Conservation (phyloP, 2,888 invertebrate genomes). For the Caenorhabditis panamensis region DNA sequence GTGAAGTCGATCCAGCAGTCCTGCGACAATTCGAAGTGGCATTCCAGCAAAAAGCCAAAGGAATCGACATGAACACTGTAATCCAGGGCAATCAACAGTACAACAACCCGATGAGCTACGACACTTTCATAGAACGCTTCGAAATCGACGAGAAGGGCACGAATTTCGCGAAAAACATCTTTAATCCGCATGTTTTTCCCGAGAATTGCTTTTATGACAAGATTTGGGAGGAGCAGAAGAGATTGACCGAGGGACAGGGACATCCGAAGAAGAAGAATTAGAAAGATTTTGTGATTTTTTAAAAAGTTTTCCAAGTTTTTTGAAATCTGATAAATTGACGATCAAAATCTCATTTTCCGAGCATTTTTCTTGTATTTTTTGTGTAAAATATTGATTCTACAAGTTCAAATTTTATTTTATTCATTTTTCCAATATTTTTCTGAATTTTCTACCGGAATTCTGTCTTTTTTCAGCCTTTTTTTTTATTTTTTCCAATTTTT, state of each 20-base stretch:
- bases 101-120: slow-evolving; percentile 71
- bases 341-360: too few relatives aligned
- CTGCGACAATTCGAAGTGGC: slow-evolving; percentile 44
- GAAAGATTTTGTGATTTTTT: too few relatives aligned
- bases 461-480: too few relatives aligned
- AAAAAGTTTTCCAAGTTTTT: not conserved
- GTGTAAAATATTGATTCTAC: too few relatives aligned
- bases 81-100: slow-evolving; percentile 61
- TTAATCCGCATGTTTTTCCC: slow-evolving; percentile 68
- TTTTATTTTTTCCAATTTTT: too few relatives aligned
- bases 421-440: too few relatives aligned
- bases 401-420: too few relatives aligned
- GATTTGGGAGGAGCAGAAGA: slow-evolving; percentile 63
- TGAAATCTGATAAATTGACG: too few relatives aligned
- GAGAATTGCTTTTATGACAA: slow-evolving; percentile 68
- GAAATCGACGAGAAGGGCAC: slow-evolving; percentile 71
- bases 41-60: slow-evolving; percentile 58
- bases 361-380: too few relatives aligned
- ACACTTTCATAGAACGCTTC: slow-evolving; percentile 66
- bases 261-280: slow-evolving; percentile 33
- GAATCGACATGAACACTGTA: slow-evolving; percentile 59
- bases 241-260: slow-evolving; percentile 33
- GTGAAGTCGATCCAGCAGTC: slow-evolving; percentile 42
- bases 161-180: slow-evolving; percentile 63
- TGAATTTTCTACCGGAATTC: too few relatives aligned